phyloP scores from a whole-genome alignment of 2,797 vertebrate genomes.

The Cynopterus sphinx region DNA sequence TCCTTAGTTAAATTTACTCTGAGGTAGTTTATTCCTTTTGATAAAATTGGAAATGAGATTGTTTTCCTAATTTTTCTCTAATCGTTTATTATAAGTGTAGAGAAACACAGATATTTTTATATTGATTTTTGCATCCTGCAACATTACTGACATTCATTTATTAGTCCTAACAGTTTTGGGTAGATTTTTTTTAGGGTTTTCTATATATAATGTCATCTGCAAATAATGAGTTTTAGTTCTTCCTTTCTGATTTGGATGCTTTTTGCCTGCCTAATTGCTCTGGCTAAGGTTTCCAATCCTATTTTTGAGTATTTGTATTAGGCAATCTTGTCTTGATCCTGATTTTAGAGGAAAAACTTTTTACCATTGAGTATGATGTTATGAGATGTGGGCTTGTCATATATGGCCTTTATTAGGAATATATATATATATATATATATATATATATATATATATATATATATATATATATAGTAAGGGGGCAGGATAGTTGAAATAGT shows the following conservation, averaged over 20 bases:
- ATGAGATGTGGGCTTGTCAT: not conserved
- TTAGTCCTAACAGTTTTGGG: not conserved
- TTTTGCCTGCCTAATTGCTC: not conserved
- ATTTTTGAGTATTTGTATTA: not conserved
- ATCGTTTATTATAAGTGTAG: not conserved
- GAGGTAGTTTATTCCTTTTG: not conserved
- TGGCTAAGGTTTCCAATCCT: not conserved
- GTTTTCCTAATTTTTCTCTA: not conserved
- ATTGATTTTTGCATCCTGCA: not conserved
- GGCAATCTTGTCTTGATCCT: not conserved
- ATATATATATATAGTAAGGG: not conserved
- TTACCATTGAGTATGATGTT: not conserved
- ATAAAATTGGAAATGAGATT: not conserved
- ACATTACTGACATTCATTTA: not conserved
- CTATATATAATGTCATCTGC: not conserved
- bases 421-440: too few relatives aligned
- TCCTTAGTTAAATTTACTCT: not conserved
- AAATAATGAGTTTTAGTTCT: not conserved
- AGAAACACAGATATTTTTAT: not conserved
- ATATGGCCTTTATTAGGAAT: not conserved
- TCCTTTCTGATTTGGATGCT: not conserved
- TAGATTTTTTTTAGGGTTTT: not conserved
- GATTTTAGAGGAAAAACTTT: not conserved
- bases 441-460: too few relatives aligned
- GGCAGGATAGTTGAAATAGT: not conserved